Evolutionary conservation across 2,113 vertebrate genomes (phyloP).

Genomic region (Andinoacara biseriatus): DNA sequence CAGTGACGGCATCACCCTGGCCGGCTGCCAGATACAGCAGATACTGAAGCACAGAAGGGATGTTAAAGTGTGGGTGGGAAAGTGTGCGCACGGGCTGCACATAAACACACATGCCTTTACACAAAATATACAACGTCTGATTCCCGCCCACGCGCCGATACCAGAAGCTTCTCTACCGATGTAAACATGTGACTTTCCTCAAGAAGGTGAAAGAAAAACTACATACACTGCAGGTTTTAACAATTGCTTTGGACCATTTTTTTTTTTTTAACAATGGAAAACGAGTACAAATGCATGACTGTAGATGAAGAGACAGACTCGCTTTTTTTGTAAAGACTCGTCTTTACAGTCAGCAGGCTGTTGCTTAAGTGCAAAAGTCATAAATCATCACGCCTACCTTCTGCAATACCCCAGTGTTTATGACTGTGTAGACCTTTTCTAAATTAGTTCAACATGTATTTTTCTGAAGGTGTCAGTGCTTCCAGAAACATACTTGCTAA

Average conservation of each 20-base stretch:
- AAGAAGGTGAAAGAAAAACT: not conserved
- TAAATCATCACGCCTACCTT: not conserved
- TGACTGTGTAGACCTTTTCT: not conserved
- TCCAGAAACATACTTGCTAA: not conserved
- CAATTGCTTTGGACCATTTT: not conserved
- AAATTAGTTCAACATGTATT: not conserved
- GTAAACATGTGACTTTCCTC: not conserved
- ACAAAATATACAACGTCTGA: not conserved
- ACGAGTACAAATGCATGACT: not conserved
- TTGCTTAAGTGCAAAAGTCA: not conserved
- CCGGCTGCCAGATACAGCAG: constrained; percentile 21
- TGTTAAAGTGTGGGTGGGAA: not conserved
- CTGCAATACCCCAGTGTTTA: not conserved
- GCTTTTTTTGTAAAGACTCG: not conserved
- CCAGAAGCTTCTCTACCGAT: not conserved
- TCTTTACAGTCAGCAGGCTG: not conserved
- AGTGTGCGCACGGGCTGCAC: not conserved
- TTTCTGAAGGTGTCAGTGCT: not conserved
- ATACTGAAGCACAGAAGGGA: not conserved
- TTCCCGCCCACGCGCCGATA: constrained; percentile 5
- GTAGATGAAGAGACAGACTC: not conserved
- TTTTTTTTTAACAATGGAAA: not conserved
- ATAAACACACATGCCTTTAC: not conserved
- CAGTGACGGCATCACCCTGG: constrained; percentile 23
- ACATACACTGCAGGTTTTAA: not conserved